A percentile compares a stretch with the other conserved stretches of the same genome.
phyloP scores from a whole-genome alignment of 2,113 vertebrate genomes.

The Lota lota region DNA sequence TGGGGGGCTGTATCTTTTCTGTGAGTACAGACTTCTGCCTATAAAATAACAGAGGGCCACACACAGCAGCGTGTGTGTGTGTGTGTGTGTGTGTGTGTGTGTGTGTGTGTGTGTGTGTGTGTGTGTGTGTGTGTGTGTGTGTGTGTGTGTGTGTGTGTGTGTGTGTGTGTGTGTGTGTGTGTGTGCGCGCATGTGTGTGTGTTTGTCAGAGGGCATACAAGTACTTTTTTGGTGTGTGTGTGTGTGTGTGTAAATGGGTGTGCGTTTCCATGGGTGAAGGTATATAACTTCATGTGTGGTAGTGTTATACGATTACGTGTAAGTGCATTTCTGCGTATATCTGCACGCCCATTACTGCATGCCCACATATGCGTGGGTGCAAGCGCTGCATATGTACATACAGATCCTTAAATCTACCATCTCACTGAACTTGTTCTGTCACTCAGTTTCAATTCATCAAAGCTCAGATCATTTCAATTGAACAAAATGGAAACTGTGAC shows the following conservation, averaged over 20 bases:
- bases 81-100: slow-evolving; percentile 9
- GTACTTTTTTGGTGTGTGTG: too few species aligned
- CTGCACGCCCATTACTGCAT: too few species aligned
- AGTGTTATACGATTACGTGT: not conserved
- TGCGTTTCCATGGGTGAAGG: not conserved
- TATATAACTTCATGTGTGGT: not conserved
- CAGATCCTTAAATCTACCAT: too few species aligned
- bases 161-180: not conserved
- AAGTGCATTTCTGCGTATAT: too few species aligned
- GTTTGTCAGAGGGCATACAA: too few species aligned
- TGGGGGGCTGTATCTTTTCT: slow-evolving; percentile 39
- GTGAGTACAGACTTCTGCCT: slow-evolving; percentile 17
- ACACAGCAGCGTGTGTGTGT: not conserved
- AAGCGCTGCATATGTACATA: too few species aligned
- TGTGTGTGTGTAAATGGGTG: slow-evolving; percentile 10
- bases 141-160: not conserved
- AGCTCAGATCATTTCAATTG: too few species aligned
- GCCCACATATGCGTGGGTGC: too few species aligned
- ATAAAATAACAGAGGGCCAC: not conserved
- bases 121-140: slow-evolving; percentile 11
- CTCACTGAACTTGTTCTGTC: too few species aligned
- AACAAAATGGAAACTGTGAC: too few species aligned
- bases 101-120: not conserved
- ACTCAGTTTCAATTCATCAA: too few species aligned
- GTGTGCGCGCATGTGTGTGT: not conserved